Percentiles rank a stretch among this genome's conserved stretches.
Evolutionary conservation across 2,113 vertebrate genomes (phyloP).

Genomic region (Larimichthys crocea): DNA sequence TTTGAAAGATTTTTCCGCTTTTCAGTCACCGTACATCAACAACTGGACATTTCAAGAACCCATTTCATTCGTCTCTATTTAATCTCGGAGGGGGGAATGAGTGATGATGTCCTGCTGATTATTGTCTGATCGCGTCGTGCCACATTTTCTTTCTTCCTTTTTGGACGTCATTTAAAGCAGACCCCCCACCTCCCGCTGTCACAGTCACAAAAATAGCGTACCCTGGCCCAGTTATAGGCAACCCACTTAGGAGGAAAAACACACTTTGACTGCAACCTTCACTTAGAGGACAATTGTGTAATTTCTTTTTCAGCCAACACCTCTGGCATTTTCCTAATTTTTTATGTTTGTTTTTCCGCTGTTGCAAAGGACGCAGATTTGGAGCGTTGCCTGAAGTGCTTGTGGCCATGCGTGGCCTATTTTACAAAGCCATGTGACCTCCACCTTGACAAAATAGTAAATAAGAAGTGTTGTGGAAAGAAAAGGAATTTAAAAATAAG

Average conservation of each 20-base stretch:
- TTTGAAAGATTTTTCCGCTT: background rate
- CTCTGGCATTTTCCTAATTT: conserved; percentile 4
- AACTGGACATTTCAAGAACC: conserved; percentile 12
- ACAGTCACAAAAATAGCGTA: conserved; percentile 64
- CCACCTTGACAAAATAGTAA: too few species aligned
- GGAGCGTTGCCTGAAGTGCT: background rate
- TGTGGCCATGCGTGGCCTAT: background rate
- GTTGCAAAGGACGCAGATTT: background rate
- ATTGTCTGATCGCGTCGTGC: conserved; percentile 39
- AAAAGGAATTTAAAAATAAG: background rate
- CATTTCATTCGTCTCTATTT: background rate
- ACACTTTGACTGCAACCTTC: conserved; percentile 59
- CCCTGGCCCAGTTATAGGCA: conserved; percentile 69
- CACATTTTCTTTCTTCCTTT: conserved; percentile 1
- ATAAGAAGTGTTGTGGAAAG: background rate
- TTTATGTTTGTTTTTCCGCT: background rate
- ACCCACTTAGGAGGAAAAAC: conserved; percentile 64
- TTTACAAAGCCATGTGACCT: background rate
- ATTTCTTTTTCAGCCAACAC: background rate
- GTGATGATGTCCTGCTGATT: conserved; percentile 17
- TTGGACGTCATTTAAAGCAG: conserved; percentile 43
- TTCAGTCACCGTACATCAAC: background rate
- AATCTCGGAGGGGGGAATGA: conserved; percentile 8
- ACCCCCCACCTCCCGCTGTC: conserved; percentile 17
- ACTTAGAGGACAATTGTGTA: conserved; percentile 36